These are phyloP conservation scores for Ctenochaetus hawaiiensis DNA, from an alignment of 2,797 vertebrate genomes.

Conservation along the genomic window DNA sequence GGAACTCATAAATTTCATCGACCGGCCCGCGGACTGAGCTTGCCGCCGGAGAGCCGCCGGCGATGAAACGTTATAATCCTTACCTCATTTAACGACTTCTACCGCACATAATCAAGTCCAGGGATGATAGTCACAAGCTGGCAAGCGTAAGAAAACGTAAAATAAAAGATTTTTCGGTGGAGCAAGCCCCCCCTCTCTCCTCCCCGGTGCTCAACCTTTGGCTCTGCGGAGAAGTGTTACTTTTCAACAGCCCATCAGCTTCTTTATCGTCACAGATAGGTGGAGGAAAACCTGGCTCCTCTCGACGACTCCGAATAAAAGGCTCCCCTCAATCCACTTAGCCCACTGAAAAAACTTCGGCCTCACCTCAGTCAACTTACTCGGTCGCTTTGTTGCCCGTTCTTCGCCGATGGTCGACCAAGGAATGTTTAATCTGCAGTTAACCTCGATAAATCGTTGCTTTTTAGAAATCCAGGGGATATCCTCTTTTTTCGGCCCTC, in stretches of 20 bases:
- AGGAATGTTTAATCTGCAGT: slow-evolving; percentile 79
- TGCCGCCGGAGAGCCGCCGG: slow-evolving; percentile 66
- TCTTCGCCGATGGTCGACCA: slow-evolving; percentile 75
- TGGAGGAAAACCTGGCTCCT: slow-evolving; percentile 86
- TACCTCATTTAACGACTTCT: slow-evolving; percentile 71
- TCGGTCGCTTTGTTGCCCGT: slow-evolving; percentile 78
- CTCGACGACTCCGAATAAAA: slow-evolving; percentile 85
- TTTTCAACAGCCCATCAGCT: slow-evolving; percentile 87
- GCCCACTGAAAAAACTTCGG: slow-evolving; percentile 78
- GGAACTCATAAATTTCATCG: slow-evolving; percentile 71
- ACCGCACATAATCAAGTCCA: slow-evolving; percentile 52
- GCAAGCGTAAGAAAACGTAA: slow-evolving; percentile 41
- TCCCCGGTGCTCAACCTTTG: slow-evolving; percentile 80
- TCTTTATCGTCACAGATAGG: slow-evolving; percentile 86
- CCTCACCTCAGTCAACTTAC: slow-evolving; percentile 83
- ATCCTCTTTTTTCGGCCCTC: slow-evolving; percentile 86
- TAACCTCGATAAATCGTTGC: slow-evolving; percentile 86
- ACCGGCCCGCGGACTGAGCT: slow-evolving; percentile 73
- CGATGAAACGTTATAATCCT: slow-evolving; percentile 74
- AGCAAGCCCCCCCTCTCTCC: slow-evolving; percentile 48
- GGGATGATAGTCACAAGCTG: slow-evolving; percentile 43
- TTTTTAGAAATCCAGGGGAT: slow-evolving; percentile 87
- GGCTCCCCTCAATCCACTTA: slow-evolving; percentile 77
- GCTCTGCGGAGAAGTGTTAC: slow-evolving; percentile 87
- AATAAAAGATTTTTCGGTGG: slow-evolving; percentile 64